Conservation (phyloP, 2,797 vertebrate genomes). For the Neoniphon sammara region DNA sequence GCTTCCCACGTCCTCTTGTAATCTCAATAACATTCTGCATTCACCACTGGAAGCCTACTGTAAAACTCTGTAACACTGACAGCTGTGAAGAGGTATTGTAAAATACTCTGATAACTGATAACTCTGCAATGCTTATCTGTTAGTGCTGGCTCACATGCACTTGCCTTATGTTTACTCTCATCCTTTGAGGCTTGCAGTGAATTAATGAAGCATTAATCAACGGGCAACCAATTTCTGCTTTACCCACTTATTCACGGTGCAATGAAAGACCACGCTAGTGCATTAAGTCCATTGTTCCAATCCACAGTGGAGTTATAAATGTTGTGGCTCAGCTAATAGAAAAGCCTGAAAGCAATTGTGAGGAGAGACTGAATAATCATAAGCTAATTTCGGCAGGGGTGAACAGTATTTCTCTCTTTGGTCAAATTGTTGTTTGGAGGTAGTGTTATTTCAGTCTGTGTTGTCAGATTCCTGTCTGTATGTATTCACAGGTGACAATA, state of each 20-base stretch:
- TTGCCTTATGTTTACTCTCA: not conserved
- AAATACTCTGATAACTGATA: too few species aligned
- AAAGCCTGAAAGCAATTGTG: not conserved
- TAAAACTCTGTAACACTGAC: too few species aligned
- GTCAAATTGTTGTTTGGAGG: not conserved
- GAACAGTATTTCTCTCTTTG: not conserved
- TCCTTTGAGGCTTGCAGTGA: not conserved
- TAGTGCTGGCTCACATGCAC: not conserved
- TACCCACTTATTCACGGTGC: not conserved
- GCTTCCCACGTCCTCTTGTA: slow-evolving; percentile 12
- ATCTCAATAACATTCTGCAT: not conserved
- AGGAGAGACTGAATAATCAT: not conserved
- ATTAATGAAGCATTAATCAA: not conserved
- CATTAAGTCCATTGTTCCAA: slow-evolving; percentile 11
- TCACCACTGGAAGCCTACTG: too few species aligned
- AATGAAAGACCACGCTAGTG: not conserved
- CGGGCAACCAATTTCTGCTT: not conserved
- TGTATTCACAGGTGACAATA: not conserved
- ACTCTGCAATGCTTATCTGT: not conserved
- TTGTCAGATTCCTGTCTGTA: not conserved
- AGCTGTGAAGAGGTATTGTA: too few species aligned
- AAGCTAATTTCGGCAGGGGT: slow-evolving; percentile 1
- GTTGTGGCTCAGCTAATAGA: slow-evolving; percentile 4
- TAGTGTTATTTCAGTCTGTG: slow-evolving; percentile 1
- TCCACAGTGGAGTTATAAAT: slow-evolving; percentile 11